phyloP scores from a whole-genome alignment of 2,888 invertebrate genomes.

The Mimachlamys varia region DNA sequence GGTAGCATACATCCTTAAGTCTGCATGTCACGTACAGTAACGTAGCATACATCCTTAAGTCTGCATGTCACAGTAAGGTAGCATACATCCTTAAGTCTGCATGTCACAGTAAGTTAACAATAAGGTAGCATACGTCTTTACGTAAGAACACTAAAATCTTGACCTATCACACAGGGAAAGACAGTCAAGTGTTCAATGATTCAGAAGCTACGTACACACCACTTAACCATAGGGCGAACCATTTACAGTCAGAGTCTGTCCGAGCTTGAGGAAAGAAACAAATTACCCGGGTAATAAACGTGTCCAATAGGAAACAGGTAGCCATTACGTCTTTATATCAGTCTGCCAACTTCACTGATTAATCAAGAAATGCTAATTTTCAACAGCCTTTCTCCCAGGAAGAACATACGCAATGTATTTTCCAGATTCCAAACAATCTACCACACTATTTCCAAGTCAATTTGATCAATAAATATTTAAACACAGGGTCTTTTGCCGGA shows the following conservation, averaged over 20 bases:
- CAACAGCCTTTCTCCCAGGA: not conserved
- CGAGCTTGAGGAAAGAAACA: not conserved
- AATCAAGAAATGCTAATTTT: not conserved
- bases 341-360: not conserved
- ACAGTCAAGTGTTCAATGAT: conserved; percentile 17
- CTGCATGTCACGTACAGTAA: too few species aligned
- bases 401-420: not conserved
- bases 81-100: too few species aligned
- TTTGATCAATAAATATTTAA: conserved; percentile 36
- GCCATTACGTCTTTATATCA: not conserved
- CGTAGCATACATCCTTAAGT: too few species aligned
- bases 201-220: not conserved
- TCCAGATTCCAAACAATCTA: not conserved
- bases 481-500: not conserved
- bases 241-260: not conserved
- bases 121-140: too few species aligned
- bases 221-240: not conserved
- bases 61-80: too few species aligned
- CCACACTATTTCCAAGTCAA: not conserved
- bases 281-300: not conserved
- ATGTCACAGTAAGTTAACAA: too few species aligned
- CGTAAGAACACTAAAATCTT: not conserved
- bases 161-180: not conserved
- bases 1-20: too few species aligned
- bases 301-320: not conserved